Evolutionary conservation across 2,888 invertebrate genomes (phyloP), one percentile per base, ranked within the genome.

Genomic region (Tiphia femorata): DNA sequence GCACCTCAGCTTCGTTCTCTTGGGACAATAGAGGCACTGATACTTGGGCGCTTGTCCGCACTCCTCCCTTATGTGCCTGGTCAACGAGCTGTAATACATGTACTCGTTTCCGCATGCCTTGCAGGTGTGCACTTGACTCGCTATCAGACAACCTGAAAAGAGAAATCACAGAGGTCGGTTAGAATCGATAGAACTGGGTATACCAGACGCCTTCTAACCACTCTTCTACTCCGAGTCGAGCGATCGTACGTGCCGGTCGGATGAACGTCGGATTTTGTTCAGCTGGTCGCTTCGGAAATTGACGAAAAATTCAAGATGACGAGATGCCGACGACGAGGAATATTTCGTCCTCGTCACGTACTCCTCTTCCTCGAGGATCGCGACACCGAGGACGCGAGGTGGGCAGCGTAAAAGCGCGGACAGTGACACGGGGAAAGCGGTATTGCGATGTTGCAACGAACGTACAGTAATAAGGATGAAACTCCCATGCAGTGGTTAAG

Each of bases 11-110:
- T 84, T 83, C 1, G 78, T 77, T 62, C 69, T 73, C 60, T 77
- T 78, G 30, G 78, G 75, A 49, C 83, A 83, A 66, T 73, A 78
- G 17, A 77, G 79, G 52, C 83, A 84, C 50, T 80, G 77, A 63
- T 80, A 77, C 57, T 76, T 78, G 16, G 83, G 81, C 4, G 73
- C 57, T 62, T 78, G 75, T 20, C 81, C 80, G 64, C 82, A 83
- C 58, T 82, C 81, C 23, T 82, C 77, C 49, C 72, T 73, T 41
- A 77, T 40, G 57, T 83, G 83, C 35, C 81, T 70, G 42, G 60
- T 72, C 66, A 80, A 66, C 37, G 78, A 79, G 41, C 76, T 76
- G 55, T 73, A 72, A 72, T 75, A 75, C 66, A 75, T 67, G 69
- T 83, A 83, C 19, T 63, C 53, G 46, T 80, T 80, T 56, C 79